Evolutionary conservation across 1,140 invertebrate genomes (phyloP).

Genomic region (Notospermus geniculatus): DNA sequence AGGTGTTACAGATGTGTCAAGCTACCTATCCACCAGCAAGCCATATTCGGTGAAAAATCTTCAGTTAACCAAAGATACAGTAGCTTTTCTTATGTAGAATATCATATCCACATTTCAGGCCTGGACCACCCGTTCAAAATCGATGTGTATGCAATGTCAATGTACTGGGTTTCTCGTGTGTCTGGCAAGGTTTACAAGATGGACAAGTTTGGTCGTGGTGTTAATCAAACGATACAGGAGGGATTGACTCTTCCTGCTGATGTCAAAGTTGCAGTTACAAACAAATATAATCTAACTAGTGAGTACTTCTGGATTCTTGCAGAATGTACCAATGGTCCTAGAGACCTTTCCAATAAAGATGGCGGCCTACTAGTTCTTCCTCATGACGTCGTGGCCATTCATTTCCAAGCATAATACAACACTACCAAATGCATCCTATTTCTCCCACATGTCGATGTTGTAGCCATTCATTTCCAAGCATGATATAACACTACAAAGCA

Average conservation of each 20-base stretch:
- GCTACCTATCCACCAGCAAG: no score
- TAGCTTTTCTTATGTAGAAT: slow-evolving; percentile 11
- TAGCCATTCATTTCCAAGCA: no score
- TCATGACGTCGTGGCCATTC: no score
- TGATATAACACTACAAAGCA: no score
- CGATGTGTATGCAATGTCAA: slow-evolving; percentile 85
- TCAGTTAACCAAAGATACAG: background rate
- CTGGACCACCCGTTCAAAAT: slow-evolving; percentile 78
- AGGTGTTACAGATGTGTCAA: no score
- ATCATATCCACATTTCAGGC: slow-evolving; percentile 58
- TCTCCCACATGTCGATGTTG: no score
- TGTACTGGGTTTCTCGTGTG: slow-evolving; percentile 86
- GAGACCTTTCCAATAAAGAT: no score
- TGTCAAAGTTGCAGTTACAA: slow-evolving; percentile 63
- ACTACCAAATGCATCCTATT: no score
- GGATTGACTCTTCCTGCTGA: slow-evolving; percentile 81
- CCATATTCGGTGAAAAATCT: no score
- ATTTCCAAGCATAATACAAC: no score
- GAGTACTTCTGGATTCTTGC: no score
- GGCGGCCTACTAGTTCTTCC: background rate
- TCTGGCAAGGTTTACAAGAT: slow-evolving; percentile 80
- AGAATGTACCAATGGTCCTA: no score
- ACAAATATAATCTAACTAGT: slow-evolving; percentile 34
- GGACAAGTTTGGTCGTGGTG: slow-evolving; percentile 94
- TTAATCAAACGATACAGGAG: slow-evolving; percentile 76